These are phyloP conservation scores for Apistogramma diplotaenia DNA, from an alignment of 2,113 vertebrate genomes.

Conservation along the genomic window DNA sequence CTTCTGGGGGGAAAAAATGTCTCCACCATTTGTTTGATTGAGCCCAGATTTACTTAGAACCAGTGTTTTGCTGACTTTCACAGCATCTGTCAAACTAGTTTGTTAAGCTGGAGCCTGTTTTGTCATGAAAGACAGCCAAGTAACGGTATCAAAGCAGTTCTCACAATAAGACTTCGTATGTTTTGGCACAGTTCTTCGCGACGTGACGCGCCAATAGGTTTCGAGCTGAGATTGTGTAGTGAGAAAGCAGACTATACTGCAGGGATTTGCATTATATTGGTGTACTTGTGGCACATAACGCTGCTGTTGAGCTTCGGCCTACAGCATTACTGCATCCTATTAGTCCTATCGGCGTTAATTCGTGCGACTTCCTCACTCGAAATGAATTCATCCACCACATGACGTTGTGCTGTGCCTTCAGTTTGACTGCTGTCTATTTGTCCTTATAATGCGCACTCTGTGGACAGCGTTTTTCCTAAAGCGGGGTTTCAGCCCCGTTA, in stretches of 20 bases:
- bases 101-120: not conserved
- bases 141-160: not conserved
- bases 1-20: not conserved
- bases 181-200: not conserved
- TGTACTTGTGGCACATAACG: not conserved
- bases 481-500: not conserved
- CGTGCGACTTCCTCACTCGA: not conserved
- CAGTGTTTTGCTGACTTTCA: not conserved
- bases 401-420: not conserved
- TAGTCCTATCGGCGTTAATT: not conserved
- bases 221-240: not conserved
- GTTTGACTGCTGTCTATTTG: not conserved
- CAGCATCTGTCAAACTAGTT: not conserved
- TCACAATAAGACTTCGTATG: not conserved
- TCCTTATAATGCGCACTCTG: not conserved
- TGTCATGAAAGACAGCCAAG: not conserved
- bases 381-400: not conserved
- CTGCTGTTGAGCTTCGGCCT: not conserved
- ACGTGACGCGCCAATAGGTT: not conserved
- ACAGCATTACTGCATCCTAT: not conserved
- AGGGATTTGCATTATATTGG: not conserved
- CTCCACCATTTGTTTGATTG: not conserved
- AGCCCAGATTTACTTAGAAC: not conserved
- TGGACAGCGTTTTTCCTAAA: not conserved
- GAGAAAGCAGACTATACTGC: not conserved